Percentiles rank a stretch among this genome's conserved stretches.
Evolutionary conservation across 1,140 invertebrate genomes (phyloP).

Genomic region (Chironomus striatipennis): DNA sequence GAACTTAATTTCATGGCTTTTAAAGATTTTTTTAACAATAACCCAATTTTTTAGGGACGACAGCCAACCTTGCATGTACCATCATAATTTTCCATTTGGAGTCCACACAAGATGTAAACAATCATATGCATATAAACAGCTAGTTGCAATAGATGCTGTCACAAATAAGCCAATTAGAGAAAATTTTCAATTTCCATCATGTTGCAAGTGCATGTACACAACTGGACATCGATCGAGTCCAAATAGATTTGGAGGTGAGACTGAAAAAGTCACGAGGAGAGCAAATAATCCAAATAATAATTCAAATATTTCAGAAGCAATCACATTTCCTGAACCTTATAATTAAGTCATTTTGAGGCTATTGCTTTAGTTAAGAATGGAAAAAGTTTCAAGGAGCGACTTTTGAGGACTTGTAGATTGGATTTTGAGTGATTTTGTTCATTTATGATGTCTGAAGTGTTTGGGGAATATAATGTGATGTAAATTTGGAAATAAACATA

Average conservation of each 20-base stretch:
- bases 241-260: slow-evolving; percentile 38
- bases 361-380: no score
- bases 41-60: background rate
- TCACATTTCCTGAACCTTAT: no score
- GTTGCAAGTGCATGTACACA: slow-evolving; percentile 33
- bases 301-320: no score
- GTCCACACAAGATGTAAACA: background rate
- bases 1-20: background rate
- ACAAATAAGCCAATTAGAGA: slow-evolving; percentile 33
- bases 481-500: no score
- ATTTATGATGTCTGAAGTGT: no score
- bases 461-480: no score
- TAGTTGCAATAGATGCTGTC: slow-evolving; percentile 24
- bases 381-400: no score
- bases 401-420: no score
- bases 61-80: background rate
- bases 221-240: slow-evolving; percentile 28
- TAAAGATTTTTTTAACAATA: background rate
- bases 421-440: no score
- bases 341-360: no score
- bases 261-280: slow-evolving; percentile 26
- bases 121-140: background rate
- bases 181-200: slow-evolving; percentile 41
- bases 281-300: no score
- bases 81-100: background rate